A percentile compares a stretch with the other conserved stretches of the same genome.
phyloP scores from a whole-genome alignment of 2,888 invertebrate genomes.

The Azorinus chamasolen region DNA sequence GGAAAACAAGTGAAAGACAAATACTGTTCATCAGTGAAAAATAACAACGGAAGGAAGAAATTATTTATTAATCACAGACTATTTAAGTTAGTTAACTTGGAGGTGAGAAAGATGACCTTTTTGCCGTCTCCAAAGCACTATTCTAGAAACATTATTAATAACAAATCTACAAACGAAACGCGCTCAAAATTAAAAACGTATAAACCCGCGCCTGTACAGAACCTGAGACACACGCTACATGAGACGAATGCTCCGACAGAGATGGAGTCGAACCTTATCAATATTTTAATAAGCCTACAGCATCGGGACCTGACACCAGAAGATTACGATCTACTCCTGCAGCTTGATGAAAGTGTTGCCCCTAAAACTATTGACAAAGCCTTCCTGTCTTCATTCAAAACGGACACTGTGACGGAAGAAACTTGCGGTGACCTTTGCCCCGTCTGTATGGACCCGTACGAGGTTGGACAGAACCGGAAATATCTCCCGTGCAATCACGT shows the following conservation, averaged over 20 bases:
- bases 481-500: constrained; percentile 83
- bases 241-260: constrained; percentile 65
- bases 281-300: constrained; percentile 79
- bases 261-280: constrained; percentile 69
- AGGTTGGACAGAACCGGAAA: constrained; percentile 77
- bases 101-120: constrained; percentile 52
- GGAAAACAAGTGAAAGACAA: constrained; percentile 80
- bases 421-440: constrained; percentile 73
- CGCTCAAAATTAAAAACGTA: constrained; percentile 50
- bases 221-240: constrained; percentile 73
- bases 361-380: constrained; percentile 80
- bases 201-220: constrained; percentile 64
- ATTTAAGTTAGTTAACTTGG: constrained; percentile 70
- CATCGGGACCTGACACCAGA: constrained; percentile 85
- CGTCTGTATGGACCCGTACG: constrained; percentile 83
- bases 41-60: constrained; percentile 74
- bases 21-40: constrained; percentile 73
- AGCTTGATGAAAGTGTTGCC: constrained; percentile 82
- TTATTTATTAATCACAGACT: constrained; percentile 79
- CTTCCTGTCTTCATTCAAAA: constrained; percentile 71
- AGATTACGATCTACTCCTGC: constrained; percentile 83
- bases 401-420: constrained; percentile 69
- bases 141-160: constrained; percentile 18
- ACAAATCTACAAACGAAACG: constrained; percentile 51
- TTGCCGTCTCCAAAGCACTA: constrained; percentile 50